Base-by-base conservation (phyloP, 2,113 vertebrate genomes). In the Upupa epops region DNA sequence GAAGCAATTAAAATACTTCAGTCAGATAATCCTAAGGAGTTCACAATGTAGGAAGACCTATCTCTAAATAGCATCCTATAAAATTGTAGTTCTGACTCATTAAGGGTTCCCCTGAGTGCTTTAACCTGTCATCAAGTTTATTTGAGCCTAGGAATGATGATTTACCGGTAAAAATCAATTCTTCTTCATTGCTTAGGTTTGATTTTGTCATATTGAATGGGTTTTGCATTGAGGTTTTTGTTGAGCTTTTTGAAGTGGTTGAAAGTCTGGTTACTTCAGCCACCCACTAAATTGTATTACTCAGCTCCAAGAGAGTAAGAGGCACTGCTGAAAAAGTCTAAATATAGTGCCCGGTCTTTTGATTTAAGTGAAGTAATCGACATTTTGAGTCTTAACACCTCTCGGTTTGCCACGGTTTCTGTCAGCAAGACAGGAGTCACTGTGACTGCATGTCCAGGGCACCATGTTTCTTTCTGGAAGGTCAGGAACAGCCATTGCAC, bases 311-410 rank as follows among this genome's bases (percentile, higher is more conserved):
- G 40, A 81, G 36, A 42, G 42, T 24, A 64, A 63, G 48, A 76
- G 51, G 20, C 40, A 54, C 17, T 46, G 61, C 29, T 75, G 54
- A 88, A 88, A 92, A 86, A 46, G 42, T 81, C 70, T 81, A 84
- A 94, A 73, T 66, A 65, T 40, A 92, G 83, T 26, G 19, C 25
- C 26, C 16, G 37, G 48, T n/a, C 36, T 72, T 69, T 46, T 69
- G 46, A 59, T 83, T 74, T 86, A 82, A 90, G 51, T 90, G 77
- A 94, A 83, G 55, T 72, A 86, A 92, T 83, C 83, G 83, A 63
- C 51, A 72, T 51, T 86, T 88, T 66, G 68, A 81, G 58, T 58
- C 60, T 52, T 86, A 88, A 54, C 51, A 84, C 42, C 80, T 73
- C 61, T 64, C n/a, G 36, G 34, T 87, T 77, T 82, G 46, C 69